These are phyloP conservation scores for Eubasilissa splendida DNA, from an alignment of 2,888 invertebrate species.

Conservation along the genomic window DNA sequence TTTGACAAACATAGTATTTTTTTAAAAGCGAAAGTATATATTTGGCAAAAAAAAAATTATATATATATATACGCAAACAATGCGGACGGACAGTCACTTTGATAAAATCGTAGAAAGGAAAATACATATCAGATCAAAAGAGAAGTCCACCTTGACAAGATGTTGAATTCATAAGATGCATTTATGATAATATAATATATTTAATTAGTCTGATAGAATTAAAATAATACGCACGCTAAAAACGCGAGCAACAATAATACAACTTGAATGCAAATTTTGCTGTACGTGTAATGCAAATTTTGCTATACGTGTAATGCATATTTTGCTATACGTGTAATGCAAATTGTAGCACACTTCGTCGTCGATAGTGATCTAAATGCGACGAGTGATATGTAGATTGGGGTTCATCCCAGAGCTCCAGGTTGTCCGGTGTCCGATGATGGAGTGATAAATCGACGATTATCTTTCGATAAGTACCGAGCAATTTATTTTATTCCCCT, in stretches of 20 bases:
- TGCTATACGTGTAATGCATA: not conserved
- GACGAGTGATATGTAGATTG: not conserved
- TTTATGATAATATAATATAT: conserved; percentile 4
- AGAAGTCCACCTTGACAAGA: conserved; percentile 32
- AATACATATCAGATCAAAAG: conserved; percentile 9
- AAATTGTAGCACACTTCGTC: not conserved
- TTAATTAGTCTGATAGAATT: conserved; percentile 1
- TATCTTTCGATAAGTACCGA: not conserved
- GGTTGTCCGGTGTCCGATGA: not conserved
- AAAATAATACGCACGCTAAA: not conserved
- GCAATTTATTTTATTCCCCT: not conserved
- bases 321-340: not conserved
- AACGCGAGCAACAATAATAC: not conserved
- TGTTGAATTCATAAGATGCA: not conserved
- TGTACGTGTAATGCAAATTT: not conserved
- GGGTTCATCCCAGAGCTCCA: not conserved
- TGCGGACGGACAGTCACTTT: conserved; percentile 1
- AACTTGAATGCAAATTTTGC: not conserved
- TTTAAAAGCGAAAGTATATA: no score
- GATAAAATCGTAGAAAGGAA: conserved; percentile 19
- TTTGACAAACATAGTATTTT: no score
- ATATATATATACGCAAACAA: not conserved
- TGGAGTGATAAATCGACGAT: not conserved
- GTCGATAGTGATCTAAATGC: not conserved
- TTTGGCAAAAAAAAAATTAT: not conserved